These are phyloP conservation scores for Trichosurus vulpecula DNA, from an alignment of 2,797 vertebrate genomes.

Conservation along the genomic window DNA sequence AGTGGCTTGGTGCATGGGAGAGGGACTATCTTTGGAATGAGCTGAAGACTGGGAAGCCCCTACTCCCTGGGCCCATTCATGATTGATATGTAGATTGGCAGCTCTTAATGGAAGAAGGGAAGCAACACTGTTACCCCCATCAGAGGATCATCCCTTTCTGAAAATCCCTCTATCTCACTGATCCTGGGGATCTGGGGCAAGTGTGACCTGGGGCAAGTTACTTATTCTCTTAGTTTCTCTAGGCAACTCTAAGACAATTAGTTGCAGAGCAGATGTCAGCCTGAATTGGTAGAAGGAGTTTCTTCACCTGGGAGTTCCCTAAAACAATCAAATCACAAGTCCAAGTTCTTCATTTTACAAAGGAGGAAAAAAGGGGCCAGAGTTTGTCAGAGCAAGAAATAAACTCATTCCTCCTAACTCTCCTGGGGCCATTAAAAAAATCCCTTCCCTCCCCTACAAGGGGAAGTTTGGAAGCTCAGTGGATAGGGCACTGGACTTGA, in stretches of 20 bases:
- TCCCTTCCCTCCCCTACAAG: background rate
- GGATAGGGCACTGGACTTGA: background rate
- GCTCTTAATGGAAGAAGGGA: background rate
- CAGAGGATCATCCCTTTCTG: background rate
- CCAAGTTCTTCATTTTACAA: background rate
- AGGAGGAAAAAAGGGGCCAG: background rate
- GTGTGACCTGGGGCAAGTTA: background rate
- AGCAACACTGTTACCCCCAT: background rate
- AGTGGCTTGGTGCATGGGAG: background rate
- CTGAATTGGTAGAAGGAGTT: too few species aligned
- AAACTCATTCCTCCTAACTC: background rate
- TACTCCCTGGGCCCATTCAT: background rate
- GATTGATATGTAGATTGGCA: background rate
- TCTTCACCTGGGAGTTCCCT: too few species aligned
- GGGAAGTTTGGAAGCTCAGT: background rate
- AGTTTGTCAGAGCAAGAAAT: background rate
- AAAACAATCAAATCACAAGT: background rate
- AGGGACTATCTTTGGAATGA: background rate
- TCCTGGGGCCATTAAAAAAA: background rate
- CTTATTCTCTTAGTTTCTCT: background rate
- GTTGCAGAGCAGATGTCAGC: background rate
- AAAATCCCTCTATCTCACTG: background rate
- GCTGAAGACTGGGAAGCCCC: background rate
- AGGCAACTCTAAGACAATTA: background rate
- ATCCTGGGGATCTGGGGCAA: background rate